These are phyloP conservation scores for Aphyosemion australe DNA, from an alignment of 2,113 vertebrate genomes.

Conservation along the genomic window DNA sequence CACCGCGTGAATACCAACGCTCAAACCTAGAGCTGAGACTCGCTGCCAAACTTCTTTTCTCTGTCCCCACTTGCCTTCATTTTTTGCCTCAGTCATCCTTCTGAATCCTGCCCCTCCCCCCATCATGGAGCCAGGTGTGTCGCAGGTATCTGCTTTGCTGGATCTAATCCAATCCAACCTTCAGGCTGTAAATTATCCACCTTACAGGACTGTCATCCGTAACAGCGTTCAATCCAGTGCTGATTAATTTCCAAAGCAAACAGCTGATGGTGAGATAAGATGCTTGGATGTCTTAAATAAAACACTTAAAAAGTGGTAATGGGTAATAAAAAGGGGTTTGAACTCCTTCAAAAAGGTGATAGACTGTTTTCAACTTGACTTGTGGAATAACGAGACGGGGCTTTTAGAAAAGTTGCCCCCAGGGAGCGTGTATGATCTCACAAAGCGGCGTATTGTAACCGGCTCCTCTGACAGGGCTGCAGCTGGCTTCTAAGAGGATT, in stretches of 20 bases:
- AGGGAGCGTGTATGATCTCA: constrained; percentile 35
- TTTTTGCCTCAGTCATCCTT: constrained; percentile 22
- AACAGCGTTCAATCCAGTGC: no score
- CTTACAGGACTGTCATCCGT: not conserved
- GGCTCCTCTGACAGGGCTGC: constrained; percentile 63
- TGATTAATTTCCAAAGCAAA: not conserved
- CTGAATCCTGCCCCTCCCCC: constrained; percentile 12
- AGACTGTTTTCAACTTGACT: constrained; percentile 21
- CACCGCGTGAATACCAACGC: not conserved
- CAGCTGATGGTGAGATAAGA: not conserved
- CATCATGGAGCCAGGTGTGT: constrained; percentile 53
- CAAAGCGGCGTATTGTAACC: constrained; percentile 65
- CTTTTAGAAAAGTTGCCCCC: constrained; percentile 30
- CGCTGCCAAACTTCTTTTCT: constrained; percentile 39
- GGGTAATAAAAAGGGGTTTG: constrained; percentile 1
- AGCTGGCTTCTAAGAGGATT: constrained; percentile 68
- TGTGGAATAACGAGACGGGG: not conserved
- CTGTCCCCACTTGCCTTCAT: no score
- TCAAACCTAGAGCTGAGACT: constrained; percentile 21
- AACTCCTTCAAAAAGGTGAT: constrained; percentile 12
- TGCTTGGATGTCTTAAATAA: not conserved
- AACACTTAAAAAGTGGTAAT: not conserved
- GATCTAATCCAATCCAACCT: constrained; percentile 13
- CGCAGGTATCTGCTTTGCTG: constrained; percentile 9
- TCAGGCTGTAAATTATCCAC: constrained; percentile 6